Base-by-base conservation (phyloP, 2,113 vertebrate genomes). In the Paracanthobrama guichenoti region DNA sequence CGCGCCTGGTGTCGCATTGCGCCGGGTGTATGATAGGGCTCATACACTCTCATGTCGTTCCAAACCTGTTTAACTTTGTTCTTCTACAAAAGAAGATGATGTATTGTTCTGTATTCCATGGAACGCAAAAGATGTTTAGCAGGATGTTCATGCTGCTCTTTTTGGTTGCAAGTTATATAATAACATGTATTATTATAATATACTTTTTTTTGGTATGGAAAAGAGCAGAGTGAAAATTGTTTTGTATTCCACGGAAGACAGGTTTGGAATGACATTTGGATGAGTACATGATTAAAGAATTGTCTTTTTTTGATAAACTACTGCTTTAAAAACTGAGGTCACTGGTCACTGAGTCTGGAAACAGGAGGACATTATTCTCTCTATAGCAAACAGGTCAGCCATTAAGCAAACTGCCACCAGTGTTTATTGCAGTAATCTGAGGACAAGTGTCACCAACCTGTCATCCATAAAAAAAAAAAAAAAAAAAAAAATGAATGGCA, bases 131-230 rank as follows among this genome's bases (percentile, higher is more conserved):
- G n/a, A n/a, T n/a, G n/a, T n/a, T n/a, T n/a, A n/a, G n/a, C n/a
- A n/a, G n/a, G n/a, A n/a, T n/a, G n/a, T n/a, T n/a, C n/a, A n/a
- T n/a, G n/a, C n/a, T n/a, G n/a, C n/a, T n/a, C n/a, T n/a, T n/a
- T n/a, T n/a, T n/a, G n/a, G n/a, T n/a, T n/a, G n/a, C n/a, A n/a
- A 35, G 28, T 66, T 66, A 66, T 66, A 31, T 66, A 66, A 31
- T 66, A 66, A 66, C 26, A 18, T 66, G 2, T 60, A 60, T 24
- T 12, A 24, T 60, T 4, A 60, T 12, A 60, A 60, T 60, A 60
- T 2, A 6, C 0, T 22, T 22, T 59, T 62, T 62, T 2, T 62
- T 64, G 12, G 24, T 14, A 14, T 62, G 2, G 60, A 16, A 64
- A 28, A 64, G 60, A 64, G 24, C 60, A 62, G 12, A 0, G 2